Conservation (phyloP, 1,140 invertebrate genomes). For the Teleopsis dalmanni region DNA sequence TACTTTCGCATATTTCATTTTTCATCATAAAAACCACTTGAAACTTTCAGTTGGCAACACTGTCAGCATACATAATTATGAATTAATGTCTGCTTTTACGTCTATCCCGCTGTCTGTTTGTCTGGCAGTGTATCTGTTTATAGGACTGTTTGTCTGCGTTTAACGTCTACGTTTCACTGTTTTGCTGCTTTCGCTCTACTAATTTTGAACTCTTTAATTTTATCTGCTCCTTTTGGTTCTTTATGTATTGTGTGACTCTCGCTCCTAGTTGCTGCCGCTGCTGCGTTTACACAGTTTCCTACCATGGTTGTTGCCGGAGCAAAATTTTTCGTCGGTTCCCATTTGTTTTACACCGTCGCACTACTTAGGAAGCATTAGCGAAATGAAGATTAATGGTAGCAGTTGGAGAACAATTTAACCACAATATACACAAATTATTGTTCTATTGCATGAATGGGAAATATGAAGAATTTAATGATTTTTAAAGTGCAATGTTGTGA, state of each 20-base stretch:
- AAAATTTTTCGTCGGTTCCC: too few relatives aligned
- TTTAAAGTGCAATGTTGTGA: too few relatives aligned
- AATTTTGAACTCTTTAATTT: neutral
- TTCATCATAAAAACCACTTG: too few relatives aligned
- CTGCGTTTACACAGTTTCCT: neutral
- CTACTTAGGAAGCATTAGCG: conserved; percentile 5
- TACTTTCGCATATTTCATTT: too few relatives aligned
- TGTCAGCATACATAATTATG: conserved; percentile 43
- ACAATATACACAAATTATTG: conserved; percentile 2
- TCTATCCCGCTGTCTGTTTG: neutral
- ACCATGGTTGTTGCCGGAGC: neutral
- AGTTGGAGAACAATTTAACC: conserved; percentile 12
- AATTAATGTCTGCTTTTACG: conserved; percentile 28
- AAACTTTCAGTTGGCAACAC: conserved; percentile 32
- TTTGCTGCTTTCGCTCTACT: neutral
- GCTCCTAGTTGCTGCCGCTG: neutral
- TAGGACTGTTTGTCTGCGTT: neutral
- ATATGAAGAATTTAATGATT: neutral
- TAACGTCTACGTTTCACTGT: neutral
- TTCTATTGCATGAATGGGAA: too few relatives aligned
- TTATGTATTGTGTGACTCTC: neutral
- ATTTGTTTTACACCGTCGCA: neutral
- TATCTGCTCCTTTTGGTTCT: neutral
- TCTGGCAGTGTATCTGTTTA: neutral
- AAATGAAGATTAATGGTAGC: conserved; percentile 15